phyloP scores from a whole-genome alignment of 2,797 vertebrate genomes.

The Emys orbicularis region DNA sequence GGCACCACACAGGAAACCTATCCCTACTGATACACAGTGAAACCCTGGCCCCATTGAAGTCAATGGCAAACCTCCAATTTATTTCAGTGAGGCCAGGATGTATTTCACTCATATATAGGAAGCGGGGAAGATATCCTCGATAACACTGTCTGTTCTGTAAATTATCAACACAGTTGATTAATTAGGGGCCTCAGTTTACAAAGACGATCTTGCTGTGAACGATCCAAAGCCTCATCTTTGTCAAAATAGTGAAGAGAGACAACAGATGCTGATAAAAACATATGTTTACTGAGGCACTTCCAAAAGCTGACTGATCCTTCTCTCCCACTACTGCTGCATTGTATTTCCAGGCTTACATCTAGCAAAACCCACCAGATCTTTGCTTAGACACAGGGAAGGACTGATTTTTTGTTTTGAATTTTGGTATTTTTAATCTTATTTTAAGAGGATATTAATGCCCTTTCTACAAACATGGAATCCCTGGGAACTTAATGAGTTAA shows the following conservation, averaged over 20 bases:
- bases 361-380: not conserved
- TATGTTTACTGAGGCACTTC: not conserved
- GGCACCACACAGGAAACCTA: not conserved
- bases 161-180: slow-evolving; percentile 24
- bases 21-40: not conserved
- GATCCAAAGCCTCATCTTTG: not conserved
- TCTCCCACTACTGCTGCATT: not conserved
- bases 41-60: not conserved
- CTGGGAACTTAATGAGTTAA: not conserved
- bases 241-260: slow-evolving; percentile 5
- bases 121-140: not conserved
- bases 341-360: not conserved
- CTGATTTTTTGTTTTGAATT: not conserved
- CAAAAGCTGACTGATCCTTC: slow-evolving; percentile 16
- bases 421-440: not conserved
- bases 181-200: slow-evolving; percentile 8
- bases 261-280: not conserved
- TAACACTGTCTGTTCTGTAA: not conserved
- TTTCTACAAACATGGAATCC: not conserved
- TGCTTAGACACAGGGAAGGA: not conserved
- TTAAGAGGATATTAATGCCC: not conserved
- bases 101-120: not conserved
- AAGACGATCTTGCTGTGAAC: not conserved
- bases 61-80: not conserved
- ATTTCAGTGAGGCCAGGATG: not conserved